phyloP scores from a whole-genome alignment of 2,888 invertebrate species.

The Andrena dorsata region DNA sequence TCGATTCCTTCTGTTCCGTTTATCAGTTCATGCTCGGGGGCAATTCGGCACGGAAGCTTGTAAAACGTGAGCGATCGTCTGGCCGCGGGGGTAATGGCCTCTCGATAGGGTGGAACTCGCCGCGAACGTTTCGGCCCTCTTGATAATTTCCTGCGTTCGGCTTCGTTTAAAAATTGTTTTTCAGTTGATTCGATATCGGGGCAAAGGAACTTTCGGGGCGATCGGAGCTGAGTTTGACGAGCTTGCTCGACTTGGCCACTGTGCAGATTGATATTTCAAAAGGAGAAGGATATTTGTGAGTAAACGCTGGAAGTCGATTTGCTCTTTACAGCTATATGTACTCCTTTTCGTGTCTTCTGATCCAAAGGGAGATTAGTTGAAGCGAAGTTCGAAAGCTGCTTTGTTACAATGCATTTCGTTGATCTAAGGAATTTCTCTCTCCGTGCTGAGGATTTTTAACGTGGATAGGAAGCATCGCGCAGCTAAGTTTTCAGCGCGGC shows the following conservation, averaged over 20 bases:
- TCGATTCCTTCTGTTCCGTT: slow-evolving; percentile 22
- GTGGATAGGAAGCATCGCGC: neutral
- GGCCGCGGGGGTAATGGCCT: slow-evolving; percentile 32
- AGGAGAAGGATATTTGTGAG: neutral
- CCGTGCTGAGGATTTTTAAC: slow-evolving; percentile 21
- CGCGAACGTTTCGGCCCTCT: neutral
- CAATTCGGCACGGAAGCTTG: slow-evolving; percentile 34
- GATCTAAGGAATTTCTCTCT: neutral
- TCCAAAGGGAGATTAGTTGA: no score
- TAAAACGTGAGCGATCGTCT: slow-evolving; percentile 39
- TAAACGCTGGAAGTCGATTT: neutral
- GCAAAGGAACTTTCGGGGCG: neutral
- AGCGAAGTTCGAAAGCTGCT: no score
- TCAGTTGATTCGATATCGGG: neutral
- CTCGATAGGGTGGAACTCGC: slow-evolving; percentile 11
- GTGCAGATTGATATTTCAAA: neutral
- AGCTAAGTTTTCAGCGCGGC: slow-evolving; percentile 9
- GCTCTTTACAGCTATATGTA: neutral
- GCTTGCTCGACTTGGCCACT: slow-evolving; percentile 18
- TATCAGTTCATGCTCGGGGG: slow-evolving; percentile 30
- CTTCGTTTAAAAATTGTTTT: neutral
- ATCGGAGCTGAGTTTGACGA: neutral
- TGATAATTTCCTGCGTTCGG: neutral
- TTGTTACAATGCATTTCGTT: no score
- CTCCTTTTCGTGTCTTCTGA: no score